Base-by-base conservation (phyloP, 2,113 vertebrate species). In the Cyanoramphus novaezelandiae region DNA sequence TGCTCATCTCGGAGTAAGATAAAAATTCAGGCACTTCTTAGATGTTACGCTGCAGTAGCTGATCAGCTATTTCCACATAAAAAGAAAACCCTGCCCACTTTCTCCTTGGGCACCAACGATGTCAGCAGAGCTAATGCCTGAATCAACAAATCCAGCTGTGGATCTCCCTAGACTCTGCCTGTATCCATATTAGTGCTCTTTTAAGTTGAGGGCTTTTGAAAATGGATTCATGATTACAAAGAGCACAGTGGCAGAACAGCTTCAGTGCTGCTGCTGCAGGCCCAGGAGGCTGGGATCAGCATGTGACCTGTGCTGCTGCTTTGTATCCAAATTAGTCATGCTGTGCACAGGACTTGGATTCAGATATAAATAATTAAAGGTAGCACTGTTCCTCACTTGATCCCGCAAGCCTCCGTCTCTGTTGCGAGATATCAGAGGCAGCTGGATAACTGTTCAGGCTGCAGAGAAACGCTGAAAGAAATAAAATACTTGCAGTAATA, bases 111-210 rank as follows among this genome's bases (percentile, higher is more conserved):
- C 71, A 86, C 63, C 59, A 47, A 63, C 43, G 68, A 67, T 93
- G 90, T 92, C 92, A 93, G 84, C 64, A 87, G 67, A 72, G 52
- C 72, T 92, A 74, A 83, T 47, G 88, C 71, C 88, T 92, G 76
- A 94, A 88, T 60, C 88, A 94, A 64, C 94, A 96, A 52, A 57
- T 68, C 77, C 91, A 95, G 88, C 95, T 92, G 93, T 59, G 74
- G 31, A 3, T 4, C 23, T 68, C 82, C 83, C 83, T 13, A 4
- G 74, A 41, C 46, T 68, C 64, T 35, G 82, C 78, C 83, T 75
- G 9, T 41, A 7, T 55, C 90, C 64, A 14, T 50, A 44, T 83
- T 71, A 76, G 62, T 3, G 12, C 24, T 55, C 80, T 93, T 96
- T 92, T 68, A 77, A 90, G 53, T 74, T 75, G 52, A 81, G 31